Evolutionary conservation across 2,113 vertebrate species (phyloP), one percentile per base, ranked within the genome.

Genomic region (Ammospiza nelsoni): DNA sequence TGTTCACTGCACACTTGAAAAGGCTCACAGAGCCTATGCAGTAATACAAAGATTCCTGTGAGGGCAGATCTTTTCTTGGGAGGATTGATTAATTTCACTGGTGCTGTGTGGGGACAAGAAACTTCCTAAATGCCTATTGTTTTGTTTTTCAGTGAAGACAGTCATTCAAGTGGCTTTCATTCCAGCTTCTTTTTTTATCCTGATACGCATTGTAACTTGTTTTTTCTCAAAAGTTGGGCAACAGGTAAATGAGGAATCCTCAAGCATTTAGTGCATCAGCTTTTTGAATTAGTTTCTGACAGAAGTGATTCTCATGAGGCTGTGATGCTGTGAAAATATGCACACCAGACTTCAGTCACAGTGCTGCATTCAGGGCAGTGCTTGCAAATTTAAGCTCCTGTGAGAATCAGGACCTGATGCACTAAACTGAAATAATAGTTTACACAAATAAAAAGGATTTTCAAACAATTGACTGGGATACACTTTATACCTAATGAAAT

Each of bases 81-180:
- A 94, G 63, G 57, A 88, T 91, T 94, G 93, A 95, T 97, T 93
- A 95, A 97, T 97, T 96, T 96, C 89, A 72, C 87, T 83, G 92
- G 41, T 93, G 79, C 20, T 96, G 51, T 96, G 49, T 91, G 68
- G 82, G 84, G 87, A 94, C 43, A 67, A 66, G 61, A 95, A 84
- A 67, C 90, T 96, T 94, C 72, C 80, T 90, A 90, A 96, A 95
- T 95, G 87, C 80, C 93, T 96, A 91, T 84, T 88, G 63, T 85
- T 87, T 94, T 76, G 16, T 94, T 95, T 95, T 94, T 55, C 8
- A 12, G 18, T 82, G 74, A 68, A 54, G 87, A 62, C 9, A 76
- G 25, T 33, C 8, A 74, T 65, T 66, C 28, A 90, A 68, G 35
- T 28, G 33, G 7, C 46, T 94, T 88, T 81, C 54, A 69, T 87